phyloP scores from a whole-genome alignment of 2,113 vertebrate genomes.

The Ochotona princeps region DNA sequence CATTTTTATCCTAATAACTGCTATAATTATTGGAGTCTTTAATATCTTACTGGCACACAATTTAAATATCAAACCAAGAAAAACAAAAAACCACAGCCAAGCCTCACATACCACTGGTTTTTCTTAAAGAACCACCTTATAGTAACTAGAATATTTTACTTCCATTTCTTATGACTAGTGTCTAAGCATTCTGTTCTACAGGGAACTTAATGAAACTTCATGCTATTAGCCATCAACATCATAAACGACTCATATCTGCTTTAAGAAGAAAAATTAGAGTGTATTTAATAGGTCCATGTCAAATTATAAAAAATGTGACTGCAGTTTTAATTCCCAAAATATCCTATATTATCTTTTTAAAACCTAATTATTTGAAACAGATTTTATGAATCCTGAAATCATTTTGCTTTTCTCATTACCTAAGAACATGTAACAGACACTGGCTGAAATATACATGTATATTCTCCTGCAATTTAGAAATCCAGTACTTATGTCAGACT shows the following conservation, averaged over 20 bases:
- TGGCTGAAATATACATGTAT: background rate
- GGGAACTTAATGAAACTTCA: background rate
- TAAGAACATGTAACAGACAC: background rate
- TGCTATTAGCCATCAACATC: slow-evolving; percentile 32
- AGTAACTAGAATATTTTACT: background rate
- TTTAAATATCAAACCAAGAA: background rate
- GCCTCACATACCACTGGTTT: background rate
- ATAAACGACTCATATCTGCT: slow-evolving; percentile 25
- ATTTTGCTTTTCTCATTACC: slow-evolving; percentile 60
- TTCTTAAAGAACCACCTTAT: background rate
- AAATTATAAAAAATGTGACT: slow-evolving; percentile 38
- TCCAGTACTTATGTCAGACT: slow-evolving; percentile 63
- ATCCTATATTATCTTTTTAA: background rate
- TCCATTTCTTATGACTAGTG: slow-evolving; percentile 12
- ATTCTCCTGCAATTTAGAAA: slow-evolving; percentile 58
- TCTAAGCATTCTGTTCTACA: background rate
- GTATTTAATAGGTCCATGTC: background rate
- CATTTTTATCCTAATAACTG: background rate
- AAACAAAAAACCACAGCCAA: background rate
- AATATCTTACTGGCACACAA: background rate
- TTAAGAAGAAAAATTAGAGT: background rate
- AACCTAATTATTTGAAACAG: slow-evolving; percentile 13
- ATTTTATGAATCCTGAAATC: background rate
- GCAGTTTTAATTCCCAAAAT: slow-evolving; percentile 40
- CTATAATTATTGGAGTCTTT: background rate